Evolutionary conservation across 2,113 vertebrate genomes (phyloP).

Genomic region (Garra rufa): DNA sequence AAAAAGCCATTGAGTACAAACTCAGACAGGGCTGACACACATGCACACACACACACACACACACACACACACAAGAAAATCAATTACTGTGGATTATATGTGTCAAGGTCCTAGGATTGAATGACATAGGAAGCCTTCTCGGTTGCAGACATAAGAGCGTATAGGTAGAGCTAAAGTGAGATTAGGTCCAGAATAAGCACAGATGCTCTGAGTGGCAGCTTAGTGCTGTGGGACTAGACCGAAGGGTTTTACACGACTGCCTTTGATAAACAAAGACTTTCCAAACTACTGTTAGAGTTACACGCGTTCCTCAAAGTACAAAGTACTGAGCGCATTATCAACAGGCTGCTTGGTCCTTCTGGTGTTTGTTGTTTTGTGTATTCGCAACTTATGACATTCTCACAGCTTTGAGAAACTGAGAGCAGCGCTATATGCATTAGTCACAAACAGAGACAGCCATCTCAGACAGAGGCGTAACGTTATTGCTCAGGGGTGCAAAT

Average conservation of each 20-base stretch:
- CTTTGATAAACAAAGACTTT: constrained; percentile 25
- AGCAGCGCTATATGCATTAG: background rate
- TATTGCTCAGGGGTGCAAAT: background rate
- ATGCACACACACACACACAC: background rate
- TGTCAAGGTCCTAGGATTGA: background rate
- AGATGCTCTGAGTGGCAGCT: constrained; percentile 21
- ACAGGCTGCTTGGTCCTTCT: constrained; percentile 4
- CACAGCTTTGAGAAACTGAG: background rate
- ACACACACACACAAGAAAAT: background rate
- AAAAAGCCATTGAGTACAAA: background rate
- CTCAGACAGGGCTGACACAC: background rate
- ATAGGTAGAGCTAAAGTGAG: constrained; percentile 32
- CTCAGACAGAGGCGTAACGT: background rate
- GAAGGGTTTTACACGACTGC: constrained; percentile 24
- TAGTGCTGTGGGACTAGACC: background rate
- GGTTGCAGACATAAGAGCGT: background rate
- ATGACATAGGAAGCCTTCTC: background rate
- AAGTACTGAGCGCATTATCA: background rate
- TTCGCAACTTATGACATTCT: background rate
- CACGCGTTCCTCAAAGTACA: background rate
- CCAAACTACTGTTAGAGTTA: constrained; percentile 32
- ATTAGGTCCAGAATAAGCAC: constrained; percentile 36
- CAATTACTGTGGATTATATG: constrained; percentile 24
- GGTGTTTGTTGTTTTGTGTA: constrained; percentile 12
- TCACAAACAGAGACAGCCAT: background rate